Conservation (phyloP, 2,113 vertebrate genomes). For the Hippotragus niger region DNA sequence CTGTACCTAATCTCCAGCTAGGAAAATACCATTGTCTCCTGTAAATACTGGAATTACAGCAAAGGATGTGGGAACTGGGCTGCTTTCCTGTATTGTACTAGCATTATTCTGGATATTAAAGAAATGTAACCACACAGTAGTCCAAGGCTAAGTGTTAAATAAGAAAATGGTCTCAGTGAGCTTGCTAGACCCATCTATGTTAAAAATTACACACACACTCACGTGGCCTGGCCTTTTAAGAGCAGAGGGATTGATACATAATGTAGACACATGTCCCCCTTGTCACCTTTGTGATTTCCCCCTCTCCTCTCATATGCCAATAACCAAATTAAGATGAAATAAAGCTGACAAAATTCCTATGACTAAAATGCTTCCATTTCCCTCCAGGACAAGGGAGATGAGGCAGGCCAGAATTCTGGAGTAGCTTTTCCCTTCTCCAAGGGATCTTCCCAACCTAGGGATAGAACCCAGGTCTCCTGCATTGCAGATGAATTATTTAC, state of each 20-base stretch:
- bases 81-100: conserved; percentile 50
- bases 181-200: not conserved
- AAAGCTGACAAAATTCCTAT: not conserved
- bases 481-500: not conserved
- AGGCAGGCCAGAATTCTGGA: not conserved
- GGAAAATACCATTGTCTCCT: conserved; percentile 54
- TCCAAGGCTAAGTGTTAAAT: not conserved
- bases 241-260: not conserved
- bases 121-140: not conserved
- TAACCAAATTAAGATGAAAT: conserved; percentile 30
- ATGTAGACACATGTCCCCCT: not conserved
- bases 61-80: conserved; percentile 16
- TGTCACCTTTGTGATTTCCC: not conserved
- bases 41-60: conserved; percentile 74
- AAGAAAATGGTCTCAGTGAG: conserved; percentile 1
- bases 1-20: conserved; percentile 54
- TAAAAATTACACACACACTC: not conserved
- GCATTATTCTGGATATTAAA: conserved; percentile 48
- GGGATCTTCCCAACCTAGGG: not conserved
- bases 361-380: not conserved
- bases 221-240: not conserved
- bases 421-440: not conserved
- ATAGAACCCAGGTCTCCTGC: not conserved
- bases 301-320: not conserved
- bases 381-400: not conserved